A percentile compares a stretch with the other conserved stretches of the same genome.
Conservation (phyloP, 2,888 invertebrate genomes). For the Ecdyonurus torrentis region DNA sequence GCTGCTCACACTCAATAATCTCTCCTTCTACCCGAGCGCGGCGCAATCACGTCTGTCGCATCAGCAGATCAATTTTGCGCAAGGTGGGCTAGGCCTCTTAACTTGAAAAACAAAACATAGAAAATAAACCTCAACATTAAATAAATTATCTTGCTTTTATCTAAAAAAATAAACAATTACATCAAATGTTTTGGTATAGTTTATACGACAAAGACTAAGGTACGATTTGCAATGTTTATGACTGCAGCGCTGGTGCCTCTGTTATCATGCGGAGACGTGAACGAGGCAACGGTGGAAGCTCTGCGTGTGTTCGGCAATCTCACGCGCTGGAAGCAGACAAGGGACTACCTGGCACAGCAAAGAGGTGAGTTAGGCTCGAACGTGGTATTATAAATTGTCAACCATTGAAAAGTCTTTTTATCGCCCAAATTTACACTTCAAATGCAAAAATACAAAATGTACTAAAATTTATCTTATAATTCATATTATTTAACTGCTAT, state of each 20-base stretch:
- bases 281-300: conserved; percentile 45
- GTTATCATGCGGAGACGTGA: conserved; percentile 24
- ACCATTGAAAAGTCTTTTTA: no score
- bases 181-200: no score
- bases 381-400: no score
- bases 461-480: no score
- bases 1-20: conserved; percentile 66
- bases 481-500: no score
- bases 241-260: conserved; percentile 28
- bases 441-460: no score
- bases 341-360: conserved; percentile 42
- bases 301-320: conserved; percentile 70
- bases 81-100: conserved; percentile 26
- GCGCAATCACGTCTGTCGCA: conserved; percentile 30
- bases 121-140: no score
- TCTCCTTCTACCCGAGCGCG: conserved; percentile 53
- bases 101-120: no score
- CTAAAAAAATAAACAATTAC: no score
- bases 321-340: conserved; percentile 46
- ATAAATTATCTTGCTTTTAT: no score
- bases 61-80: conserved; percentile 31
- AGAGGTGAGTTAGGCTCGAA: background rate
- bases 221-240: conserved; percentile 6
- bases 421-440: no score
- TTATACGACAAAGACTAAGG: no score